Conservation (phyloP, 2,888 invertebrate genomes). For the Ophion ellenae region DNA sequence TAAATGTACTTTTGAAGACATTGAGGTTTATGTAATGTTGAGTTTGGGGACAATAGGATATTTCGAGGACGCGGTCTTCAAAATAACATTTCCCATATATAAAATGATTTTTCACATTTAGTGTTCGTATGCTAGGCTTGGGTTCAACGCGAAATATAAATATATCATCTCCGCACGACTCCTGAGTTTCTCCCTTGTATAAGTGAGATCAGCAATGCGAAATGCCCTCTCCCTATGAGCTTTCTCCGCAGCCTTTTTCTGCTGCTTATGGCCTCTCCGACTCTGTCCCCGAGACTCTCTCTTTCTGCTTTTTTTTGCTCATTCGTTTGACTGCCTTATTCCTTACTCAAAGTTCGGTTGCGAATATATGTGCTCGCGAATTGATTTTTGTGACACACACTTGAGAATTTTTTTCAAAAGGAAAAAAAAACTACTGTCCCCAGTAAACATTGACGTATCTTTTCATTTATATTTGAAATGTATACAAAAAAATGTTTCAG, state of each 20-base stretch:
- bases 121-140: constrained; percentile 2
- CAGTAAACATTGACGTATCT: too few relatives aligned
- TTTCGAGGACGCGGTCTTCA: background rate
- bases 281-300: constrained; percentile 51
- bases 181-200: constrained; percentile 38
- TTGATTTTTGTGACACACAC: background rate
- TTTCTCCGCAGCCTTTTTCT: constrained; percentile 52
- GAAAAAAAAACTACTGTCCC: too few relatives aligned
- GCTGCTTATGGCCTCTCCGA: constrained; percentile 32
- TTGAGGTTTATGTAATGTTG: background rate
- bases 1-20: too few relatives aligned
- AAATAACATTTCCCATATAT: background rate
- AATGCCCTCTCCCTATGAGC: constrained; percentile 56
- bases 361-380: background rate
- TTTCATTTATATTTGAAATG: too few relatives aligned
- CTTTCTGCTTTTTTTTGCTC: constrained; percentile 44
- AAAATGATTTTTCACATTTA: background rate
- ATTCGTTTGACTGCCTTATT: constrained; percentile 11
- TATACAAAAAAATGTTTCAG: too few relatives aligned
- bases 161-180: constrained; percentile 28
- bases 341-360: constrained; percentile 17
- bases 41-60: background rate
- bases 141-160: constrained; percentile 33
- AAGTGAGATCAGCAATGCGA: constrained; percentile 11
- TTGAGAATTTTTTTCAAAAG: too few relatives aligned